Conservation (phyloP, 2,888 invertebrate genomes). For the Sminthurides aquaticus region DNA sequence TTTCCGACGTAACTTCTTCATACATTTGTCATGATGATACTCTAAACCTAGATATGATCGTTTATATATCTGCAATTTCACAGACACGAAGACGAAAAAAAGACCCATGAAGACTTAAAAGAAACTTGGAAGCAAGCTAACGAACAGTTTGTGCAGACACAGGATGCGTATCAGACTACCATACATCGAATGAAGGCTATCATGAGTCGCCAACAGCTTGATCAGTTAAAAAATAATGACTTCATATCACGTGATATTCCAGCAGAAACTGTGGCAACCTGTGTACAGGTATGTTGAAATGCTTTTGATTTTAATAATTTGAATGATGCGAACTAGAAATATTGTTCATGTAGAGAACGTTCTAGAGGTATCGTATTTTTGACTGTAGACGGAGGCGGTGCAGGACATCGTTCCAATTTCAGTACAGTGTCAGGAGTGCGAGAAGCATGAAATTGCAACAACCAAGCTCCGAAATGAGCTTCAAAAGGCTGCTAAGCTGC, state of each 20-base stretch:
- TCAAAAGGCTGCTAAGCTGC: slow-evolving; percentile 62
- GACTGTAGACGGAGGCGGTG: slow-evolving; percentile 1
- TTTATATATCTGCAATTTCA: too few relatives aligned
- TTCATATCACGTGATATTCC: background rate
- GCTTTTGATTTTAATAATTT: background rate
- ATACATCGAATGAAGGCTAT: slow-evolving; percentile 49
- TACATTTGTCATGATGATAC: background rate
- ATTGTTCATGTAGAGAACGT: slow-evolving; percentile 1
- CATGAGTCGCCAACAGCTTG: slow-evolving; percentile 48
- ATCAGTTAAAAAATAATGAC: slow-evolving; percentile 46
- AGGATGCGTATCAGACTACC: slow-evolving; percentile 49
- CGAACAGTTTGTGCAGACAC: slow-evolving; percentile 51
- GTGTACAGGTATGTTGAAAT: background rate
- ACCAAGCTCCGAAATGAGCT: slow-evolving; percentile 56
- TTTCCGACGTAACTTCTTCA: background rate
- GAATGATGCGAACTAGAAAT: background rate
- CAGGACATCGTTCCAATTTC: background rate
- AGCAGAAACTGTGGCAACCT: background rate
- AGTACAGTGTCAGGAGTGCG: slow-evolving; percentile 62
- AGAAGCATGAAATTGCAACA: slow-evolving; percentile 47
- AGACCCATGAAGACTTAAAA: slow-evolving; percentile 48
- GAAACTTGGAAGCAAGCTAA: slow-evolving; percentile 52
- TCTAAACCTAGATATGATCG: too few relatives aligned
- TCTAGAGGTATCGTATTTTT: background rate
- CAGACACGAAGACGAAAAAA: slow-evolving; percentile 49